These are phyloP conservation scores for Sialis lutaria DNA, from an alignment of 2,888 invertebrate genomes.

Conservation along the genomic window DNA sequence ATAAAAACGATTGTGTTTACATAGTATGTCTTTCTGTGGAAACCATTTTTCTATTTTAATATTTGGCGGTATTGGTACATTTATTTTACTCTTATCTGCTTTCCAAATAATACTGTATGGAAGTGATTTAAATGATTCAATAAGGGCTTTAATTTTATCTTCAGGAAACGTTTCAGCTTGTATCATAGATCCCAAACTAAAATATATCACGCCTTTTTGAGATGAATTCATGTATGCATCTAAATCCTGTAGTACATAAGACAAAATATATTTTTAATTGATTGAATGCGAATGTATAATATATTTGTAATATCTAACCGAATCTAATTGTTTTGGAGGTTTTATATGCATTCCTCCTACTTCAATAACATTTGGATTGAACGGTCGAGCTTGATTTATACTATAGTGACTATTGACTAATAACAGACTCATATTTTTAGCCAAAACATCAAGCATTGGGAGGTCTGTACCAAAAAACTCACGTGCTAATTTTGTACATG, in stretches of 20 bases:
- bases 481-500: constrained; percentile 15
- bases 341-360: constrained; percentile 34
- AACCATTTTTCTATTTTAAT: constrained; percentile 34
- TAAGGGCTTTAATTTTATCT: constrained; percentile 28
- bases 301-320: too few relatives aligned
- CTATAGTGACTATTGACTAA: constrained; percentile 38
- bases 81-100: constrained; percentile 28
- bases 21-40: constrained; percentile 34
- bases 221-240: constrained; percentile 15
- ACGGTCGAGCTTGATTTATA: constrained; percentile 34
- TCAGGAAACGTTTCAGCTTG: constrained; percentile 33
- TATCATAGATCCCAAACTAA: constrained; percentile 41
- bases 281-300: too few relatives aligned
- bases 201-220: constrained; percentile 29
- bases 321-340: constrained; percentile 26
- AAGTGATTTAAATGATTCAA: constrained; percentile 30
- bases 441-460: constrained; percentile 26
- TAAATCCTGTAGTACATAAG: constrained; percentile 11
- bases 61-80: constrained; percentile 27
- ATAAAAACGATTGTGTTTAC: constrained; percentile 21
- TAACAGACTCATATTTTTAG: constrained; percentile 33
- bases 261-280: not conserved
- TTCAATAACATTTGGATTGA: constrained; percentile 34
- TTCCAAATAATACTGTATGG: constrained; percentile 36
- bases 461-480: constrained; percentile 29